Evolutionary conservation across 2,888 invertebrate genomes (phyloP).

Genomic region (Drosophila algonquin): DNA sequence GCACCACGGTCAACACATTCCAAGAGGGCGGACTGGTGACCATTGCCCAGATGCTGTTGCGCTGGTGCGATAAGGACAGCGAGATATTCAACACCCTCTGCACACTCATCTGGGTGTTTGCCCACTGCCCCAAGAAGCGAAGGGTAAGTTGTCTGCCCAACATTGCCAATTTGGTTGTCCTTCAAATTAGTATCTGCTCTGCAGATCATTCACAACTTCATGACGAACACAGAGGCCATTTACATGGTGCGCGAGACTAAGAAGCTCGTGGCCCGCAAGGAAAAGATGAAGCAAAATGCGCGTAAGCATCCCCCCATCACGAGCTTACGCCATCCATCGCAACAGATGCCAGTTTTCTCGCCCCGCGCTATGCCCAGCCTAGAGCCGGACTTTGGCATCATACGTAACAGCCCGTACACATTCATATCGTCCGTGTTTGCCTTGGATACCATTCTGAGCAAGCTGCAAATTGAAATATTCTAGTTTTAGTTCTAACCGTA

Average conservation of each 20-base stretch:
- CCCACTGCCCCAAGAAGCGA: constrained; percentile 82
- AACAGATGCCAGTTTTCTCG: constrained; percentile 56
- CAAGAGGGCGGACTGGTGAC: constrained; percentile 86
- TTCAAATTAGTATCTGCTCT: not conserved
- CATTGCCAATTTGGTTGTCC: not conserved
- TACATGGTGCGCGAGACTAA: constrained; percentile 83
- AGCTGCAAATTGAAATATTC: constrained; percentile 78
- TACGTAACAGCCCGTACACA: constrained; percentile 81
- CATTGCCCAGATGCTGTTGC: constrained; percentile 87
- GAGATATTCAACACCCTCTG: constrained; percentile 87
- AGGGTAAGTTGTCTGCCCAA: constrained; percentile 18
- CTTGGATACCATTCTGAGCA: constrained; percentile 82
- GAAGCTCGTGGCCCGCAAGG: constrained; percentile 83
- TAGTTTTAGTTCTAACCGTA: constrained; percentile 25
- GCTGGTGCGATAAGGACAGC: constrained; percentile 88
- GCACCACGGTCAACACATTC: constrained; percentile 87
- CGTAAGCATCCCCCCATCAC: constrained; percentile 67
- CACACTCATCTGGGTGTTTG: constrained; percentile 88
- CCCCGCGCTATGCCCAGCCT: constrained; percentile 79
- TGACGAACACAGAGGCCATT: constrained; percentile 83
- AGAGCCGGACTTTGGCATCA: constrained; percentile 83
- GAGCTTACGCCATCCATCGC: constrained; percentile 44
- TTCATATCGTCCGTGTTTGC: constrained; percentile 83
- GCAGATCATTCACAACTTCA: constrained; percentile 82
- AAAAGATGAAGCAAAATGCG: constrained; percentile 83